Percentiles rank a stretch among this genome's conserved stretches.
These are phyloP conservation scores for Oreochromis tanganicae DNA, from an alignment of 2,113 vertebrate genomes.

Conservation along the genomic window DNA sequence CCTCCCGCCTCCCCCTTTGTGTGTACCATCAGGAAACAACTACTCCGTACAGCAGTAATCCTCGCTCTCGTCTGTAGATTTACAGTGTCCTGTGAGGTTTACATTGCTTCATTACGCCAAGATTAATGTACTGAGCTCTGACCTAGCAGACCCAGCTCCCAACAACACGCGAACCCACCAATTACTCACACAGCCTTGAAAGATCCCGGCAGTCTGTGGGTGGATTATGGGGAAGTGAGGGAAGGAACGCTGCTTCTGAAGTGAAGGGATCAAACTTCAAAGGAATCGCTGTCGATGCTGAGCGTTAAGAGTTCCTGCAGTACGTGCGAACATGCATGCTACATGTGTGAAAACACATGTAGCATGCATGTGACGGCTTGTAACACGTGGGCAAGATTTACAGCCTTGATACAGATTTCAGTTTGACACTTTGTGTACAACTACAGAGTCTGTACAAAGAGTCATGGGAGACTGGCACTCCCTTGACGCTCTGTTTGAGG, in stretches of 20 bases:
- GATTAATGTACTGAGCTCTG: conserved; percentile 23
- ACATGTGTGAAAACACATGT: background rate
- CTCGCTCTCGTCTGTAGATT: background rate
- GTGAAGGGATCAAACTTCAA: conserved; percentile 37
- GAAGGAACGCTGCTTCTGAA: background rate
- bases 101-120: conserved; percentile 33
- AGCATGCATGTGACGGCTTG: background rate
- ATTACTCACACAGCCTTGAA: conserved; percentile 35
- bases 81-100: conserved; percentile 25
- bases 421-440: background rate
- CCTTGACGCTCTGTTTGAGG: background rate
- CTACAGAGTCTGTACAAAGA: background rate
- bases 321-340: background rate
- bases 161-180: conserved; percentile 16
- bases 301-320: background rate
- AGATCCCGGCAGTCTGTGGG: conserved; percentile 18
- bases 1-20: background rate
- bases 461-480: background rate
- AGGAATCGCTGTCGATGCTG: background rate
- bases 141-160: background rate
- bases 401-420: background rate
- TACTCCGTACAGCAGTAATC: conserved; percentile 11
- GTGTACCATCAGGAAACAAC: background rate
- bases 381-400: background rate
- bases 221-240: conserved; percentile 26